phyloP scores from a whole-genome alignment of 2,888 invertebrate species.

The Ophioninae sp. region DNA sequence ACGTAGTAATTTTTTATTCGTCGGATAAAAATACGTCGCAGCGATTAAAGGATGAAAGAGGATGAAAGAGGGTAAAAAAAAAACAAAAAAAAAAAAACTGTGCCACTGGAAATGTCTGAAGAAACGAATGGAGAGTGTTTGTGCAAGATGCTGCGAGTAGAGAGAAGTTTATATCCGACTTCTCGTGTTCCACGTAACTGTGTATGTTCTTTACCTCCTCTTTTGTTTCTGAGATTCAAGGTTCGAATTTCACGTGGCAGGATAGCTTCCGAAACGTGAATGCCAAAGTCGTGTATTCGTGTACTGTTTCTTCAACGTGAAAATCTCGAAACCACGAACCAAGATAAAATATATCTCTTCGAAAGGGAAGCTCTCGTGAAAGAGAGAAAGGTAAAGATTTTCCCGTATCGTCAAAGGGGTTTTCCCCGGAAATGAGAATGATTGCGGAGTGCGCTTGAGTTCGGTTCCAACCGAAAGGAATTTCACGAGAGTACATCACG shows the following conservation, averaged over 20 bases:
- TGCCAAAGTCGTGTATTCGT: not conserved
- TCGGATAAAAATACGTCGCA: not conserved
- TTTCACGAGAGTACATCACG: not conserved
- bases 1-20: not conserved
- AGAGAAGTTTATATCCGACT: constrained; percentile 21
- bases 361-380: constrained; percentile 13
- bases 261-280: constrained; percentile 20
- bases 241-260: constrained; percentile 31
- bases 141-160: not conserved
- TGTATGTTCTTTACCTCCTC: constrained; percentile 4
- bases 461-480: constrained; percentile 11
- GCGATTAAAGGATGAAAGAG: constrained; percentile 4
- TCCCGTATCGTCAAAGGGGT: constrained; percentile 30
- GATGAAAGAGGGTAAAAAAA: not conserved
- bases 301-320: not conserved
- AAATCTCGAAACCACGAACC: constrained; percentile 15
- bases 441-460: constrained; percentile 41
- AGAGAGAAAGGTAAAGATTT: constrained; percentile 25
- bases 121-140: constrained; percentile 5
- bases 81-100: constrained; percentile 1
- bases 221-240: constrained; percentile 30
- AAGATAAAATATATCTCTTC: constrained; percentile 32
- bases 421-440: constrained; percentile 40
- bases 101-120: not conserved
- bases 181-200: constrained; percentile 27